Evolutionary conservation across 2,888 invertebrate genomes (phyloP), one percentile per base, ranked within the genome.

Genomic region (Exephanes ischioxanthus): DNA sequence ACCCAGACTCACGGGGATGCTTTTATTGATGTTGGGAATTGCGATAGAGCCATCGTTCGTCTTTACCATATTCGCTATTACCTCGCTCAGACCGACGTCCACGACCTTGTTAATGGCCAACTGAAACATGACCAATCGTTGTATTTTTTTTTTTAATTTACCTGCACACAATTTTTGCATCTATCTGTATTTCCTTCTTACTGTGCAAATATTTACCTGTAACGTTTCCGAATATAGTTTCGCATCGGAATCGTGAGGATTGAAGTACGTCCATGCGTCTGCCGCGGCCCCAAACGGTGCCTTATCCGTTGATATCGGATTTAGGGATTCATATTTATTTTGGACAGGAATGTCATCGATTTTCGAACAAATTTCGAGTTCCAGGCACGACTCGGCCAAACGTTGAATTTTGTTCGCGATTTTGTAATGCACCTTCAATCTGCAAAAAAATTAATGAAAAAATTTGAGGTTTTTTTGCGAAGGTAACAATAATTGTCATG

Each of bases 1-100:
- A 0, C 86, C 79, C 0, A 80, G 72, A 9, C 88, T 89, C 0
- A 85, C 85, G 9, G 85, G 45, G 19, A 88, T 87, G 7, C 16
- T 22, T 33, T 87, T 75, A 0, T 72, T 72, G 6, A 90, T 53
- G 76, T 89, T 55, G 14, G 90, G 89, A 75, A 90, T 76, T 16
- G 73, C 19, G 5, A 90, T 71, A 33, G n/a, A 84, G 1, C 84
- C 88, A 19, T 77, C 51, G 14, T 87, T 77, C 6, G 83, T 77
- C 16, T 66, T n/a, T 6, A 58, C 72, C 1, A 89, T 26, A 0
- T 71, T 82, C 7, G 58, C 72, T 6, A 85, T 81, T 2, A 83
- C 6, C 19, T 81, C 67, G 7, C 45, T 48, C 0, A 90, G n/a
- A 11, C 66, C 81, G 0, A 87, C 9, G 33, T 90, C 88, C 19